Base-by-base conservation (phyloP, 2,888 invertebrate species). In the Alloplasta piceator region DNA sequence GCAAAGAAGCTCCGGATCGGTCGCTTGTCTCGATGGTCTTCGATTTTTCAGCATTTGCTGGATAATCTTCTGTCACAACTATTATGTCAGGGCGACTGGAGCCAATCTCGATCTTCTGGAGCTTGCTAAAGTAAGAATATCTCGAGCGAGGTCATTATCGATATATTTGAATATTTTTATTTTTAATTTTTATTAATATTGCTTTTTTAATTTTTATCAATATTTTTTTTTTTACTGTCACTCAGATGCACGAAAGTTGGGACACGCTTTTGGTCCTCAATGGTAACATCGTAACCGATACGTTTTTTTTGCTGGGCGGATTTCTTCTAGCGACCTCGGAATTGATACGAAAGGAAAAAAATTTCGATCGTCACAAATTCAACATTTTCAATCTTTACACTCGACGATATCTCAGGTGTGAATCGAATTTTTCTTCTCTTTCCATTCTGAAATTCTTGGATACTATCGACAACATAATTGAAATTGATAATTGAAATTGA, bases 361-460 rank as follows among this genome's bases (percentile, higher is more conserved):
- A 83, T 36, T 66, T 82, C 0, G 80, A 80, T n/a, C 70, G 82
- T 14, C 61, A 78, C 52, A 81, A 80, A 12, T 78, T 96, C 0
- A 95, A 95, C 89, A 90, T 95, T 60, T 84, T 94, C 12, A 91
- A 94, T 2, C 93, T 96, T n/a, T 94, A 96, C 84, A 86, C 95
- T 36, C 95, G 94, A 82, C 94, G 96, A 83, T 96, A 96, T 87
- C 93, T 96, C 70, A 94, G 96, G 95, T 95, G 88, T 88, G 85
- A 26, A 1, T 26, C 1, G 3, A 26, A 26, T 26, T 26, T 26
- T 26, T 26, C 26, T 26, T 26, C 1, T 26, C 3, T 26, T 26
- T 26, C 26, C 26, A 26, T 26, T 26, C 1, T 26, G 3, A 26
- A 26, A 26, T 26, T 26, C 26, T 26, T 3, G 1, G 26, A 26